phyloP scores from a whole-genome alignment of 2,113 vertebrate genomes.

The Plectropomus leopardus region DNA sequence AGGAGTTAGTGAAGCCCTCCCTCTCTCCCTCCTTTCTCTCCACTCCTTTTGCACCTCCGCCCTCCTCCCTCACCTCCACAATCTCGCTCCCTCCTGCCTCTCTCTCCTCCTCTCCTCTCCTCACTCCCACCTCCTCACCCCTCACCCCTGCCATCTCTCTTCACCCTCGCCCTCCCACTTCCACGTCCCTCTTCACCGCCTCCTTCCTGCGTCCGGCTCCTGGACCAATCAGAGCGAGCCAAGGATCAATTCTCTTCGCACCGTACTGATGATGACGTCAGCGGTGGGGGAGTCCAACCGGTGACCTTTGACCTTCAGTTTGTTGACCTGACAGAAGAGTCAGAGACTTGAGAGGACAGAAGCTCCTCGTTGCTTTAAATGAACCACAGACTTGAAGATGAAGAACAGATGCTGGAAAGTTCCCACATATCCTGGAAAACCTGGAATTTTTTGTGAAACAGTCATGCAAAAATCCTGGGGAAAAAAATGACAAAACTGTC shows the following conservation, averaged over 20 bases:
- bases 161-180: constrained; percentile 88
- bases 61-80: constrained; percentile 88
- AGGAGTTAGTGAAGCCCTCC: constrained; percentile 91
- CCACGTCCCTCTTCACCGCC: constrained; percentile 90
- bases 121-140: constrained; percentile 83
- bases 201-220: constrained; percentile 92
- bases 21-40: constrained; percentile 91
- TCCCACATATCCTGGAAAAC: not conserved
- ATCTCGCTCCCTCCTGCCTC: constrained; percentile 86
- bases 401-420: constrained; percentile 5
- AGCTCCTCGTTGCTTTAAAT: not conserved
- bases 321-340: constrained; percentile 9
- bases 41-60: constrained; percentile 87
- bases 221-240: constrained; percentile 91
- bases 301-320: constrained; percentile 21
- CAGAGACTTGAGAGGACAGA: constrained; percentile 22
- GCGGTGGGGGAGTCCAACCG: not conserved
- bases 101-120: constrained; percentile 88
- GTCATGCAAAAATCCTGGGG: constrained; percentile 1
- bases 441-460: not conserved
- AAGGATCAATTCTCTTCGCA: constrained; percentile 92
- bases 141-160: constrained; percentile 88
- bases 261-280: constrained; percentile 85
- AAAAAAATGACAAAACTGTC: not conserved
- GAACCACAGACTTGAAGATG: not conserved